Percentiles rank a stretch among this genome's conserved stretches.
phyloP scores from a whole-genome alignment of 2,888 invertebrate genomes.

The Diarsia mendica region DNA sequence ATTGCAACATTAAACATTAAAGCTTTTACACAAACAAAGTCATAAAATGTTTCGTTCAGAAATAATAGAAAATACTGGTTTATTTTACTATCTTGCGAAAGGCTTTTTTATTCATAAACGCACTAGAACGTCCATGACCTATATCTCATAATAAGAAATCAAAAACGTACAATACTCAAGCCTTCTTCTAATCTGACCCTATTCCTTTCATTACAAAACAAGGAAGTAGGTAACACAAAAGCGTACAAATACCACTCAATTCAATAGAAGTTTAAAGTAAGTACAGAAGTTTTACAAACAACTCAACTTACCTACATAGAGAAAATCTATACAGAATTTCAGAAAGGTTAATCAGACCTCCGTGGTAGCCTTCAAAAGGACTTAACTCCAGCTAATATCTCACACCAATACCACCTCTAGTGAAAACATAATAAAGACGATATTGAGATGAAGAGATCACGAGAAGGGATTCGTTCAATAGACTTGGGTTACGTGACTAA shows the following conservation, averaged over 20 bases:
- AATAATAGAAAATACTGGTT: no score
- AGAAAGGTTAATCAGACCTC: slow-evolving; percentile 46
- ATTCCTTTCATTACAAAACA: slow-evolving; percentile 17
- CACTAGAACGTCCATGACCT: no score
- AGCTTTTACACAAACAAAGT: background rate
- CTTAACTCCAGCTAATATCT: background rate
- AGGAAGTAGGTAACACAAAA: slow-evolving; percentile 31
- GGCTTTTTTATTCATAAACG: background rate
- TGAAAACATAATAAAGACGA: background rate
- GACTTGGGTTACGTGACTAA: slow-evolving; percentile 61
- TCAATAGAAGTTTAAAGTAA: slow-evolving; percentile 38
- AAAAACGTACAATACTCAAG: background rate
- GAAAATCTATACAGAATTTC: slow-evolving; percentile 27
- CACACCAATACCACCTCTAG: slow-evolving; percentile 29
- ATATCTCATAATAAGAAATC: background rate
- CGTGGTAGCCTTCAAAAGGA: slow-evolving; percentile 21
- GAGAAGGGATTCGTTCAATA: slow-evolving; percentile 51
- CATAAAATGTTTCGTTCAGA: background rate
- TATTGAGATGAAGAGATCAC: slow-evolving; percentile 28
- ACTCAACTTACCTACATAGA: slow-evolving; percentile 6
- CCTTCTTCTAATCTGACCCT: background rate
- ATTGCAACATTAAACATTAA: background rate
- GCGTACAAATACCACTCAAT: slow-evolving; percentile 12
- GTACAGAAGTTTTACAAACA: slow-evolving; percentile 21
- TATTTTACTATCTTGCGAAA: background rate